Evolutionary conservation across 2,888 invertebrate species (phyloP).

Genomic region (Cotesia congregata): DNA sequence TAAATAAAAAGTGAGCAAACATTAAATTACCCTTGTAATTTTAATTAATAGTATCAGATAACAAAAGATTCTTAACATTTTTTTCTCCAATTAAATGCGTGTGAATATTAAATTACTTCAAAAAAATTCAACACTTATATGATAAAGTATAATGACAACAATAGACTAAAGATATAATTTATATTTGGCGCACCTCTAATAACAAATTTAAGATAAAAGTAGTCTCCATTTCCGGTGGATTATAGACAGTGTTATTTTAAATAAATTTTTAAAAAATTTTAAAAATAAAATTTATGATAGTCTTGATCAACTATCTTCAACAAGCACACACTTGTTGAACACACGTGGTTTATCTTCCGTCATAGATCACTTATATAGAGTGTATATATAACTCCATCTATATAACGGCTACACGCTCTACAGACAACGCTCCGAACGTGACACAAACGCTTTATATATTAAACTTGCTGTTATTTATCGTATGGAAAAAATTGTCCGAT

Average conservation of each 20-base stretch:
- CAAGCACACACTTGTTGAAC: constrained; percentile 69
- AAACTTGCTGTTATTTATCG: background rate
- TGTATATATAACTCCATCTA: constrained; percentile 45
- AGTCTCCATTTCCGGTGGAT: constrained; percentile 12
- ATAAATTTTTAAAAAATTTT: constrained; percentile 14
- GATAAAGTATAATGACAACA: background rate
- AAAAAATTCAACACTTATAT: background rate
- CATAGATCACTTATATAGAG: constrained; percentile 65
- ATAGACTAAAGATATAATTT: background rate
- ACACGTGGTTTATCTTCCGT: constrained; percentile 69
- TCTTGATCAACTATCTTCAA: constrained; percentile 57
- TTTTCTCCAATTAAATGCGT: background rate
- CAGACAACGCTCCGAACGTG: background rate
- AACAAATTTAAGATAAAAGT: background rate
- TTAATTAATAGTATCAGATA: background rate
- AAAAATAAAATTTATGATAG: constrained; percentile 14
- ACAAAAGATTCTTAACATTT: background rate
- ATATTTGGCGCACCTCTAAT: background rate
- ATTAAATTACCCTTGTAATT: background rate
- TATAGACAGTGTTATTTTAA: background rate
- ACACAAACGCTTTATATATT: constrained; percentile 4
- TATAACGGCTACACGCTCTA: background rate
- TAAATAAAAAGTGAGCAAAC: background rate
- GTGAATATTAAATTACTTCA: background rate
- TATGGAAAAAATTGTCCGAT: background rate